Conservation (phyloP, 1,140 invertebrate genomes). For the Aleiodes sp. region DNA sequence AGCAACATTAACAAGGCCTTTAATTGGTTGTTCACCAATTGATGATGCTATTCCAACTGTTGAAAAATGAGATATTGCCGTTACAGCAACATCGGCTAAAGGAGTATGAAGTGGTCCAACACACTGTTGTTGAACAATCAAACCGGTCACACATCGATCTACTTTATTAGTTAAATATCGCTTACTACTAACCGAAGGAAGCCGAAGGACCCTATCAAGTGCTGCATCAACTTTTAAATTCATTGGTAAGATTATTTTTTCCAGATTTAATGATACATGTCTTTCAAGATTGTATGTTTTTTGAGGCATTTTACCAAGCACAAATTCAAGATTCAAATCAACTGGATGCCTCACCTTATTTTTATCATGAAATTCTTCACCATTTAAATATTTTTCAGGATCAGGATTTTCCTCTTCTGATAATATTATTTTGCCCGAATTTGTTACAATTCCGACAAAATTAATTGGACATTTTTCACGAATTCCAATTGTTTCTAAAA, state of each 20-base stretch:
- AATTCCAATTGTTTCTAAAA: conserved; percentile 79
- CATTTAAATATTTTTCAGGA: conserved; percentile 54
- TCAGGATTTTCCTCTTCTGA: conserved; percentile 70
- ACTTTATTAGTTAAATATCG: conserved; percentile 95
- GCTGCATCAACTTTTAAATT: conserved; percentile 72
- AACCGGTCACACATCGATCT: conserved; percentile 95
- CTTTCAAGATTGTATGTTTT: conserved; percentile 73
- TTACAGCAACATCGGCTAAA: conserved; percentile 93
- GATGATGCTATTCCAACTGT: conserved; percentile 87
- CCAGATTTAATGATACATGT: conserved; percentile 46
- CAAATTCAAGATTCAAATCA: conserved; percentile 88
- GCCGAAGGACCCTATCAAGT: conserved; percentile 82
- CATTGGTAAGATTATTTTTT: conserved; percentile 67
- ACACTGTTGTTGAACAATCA: conserved; percentile 97
- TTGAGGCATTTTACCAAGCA: conserved; percentile 87
- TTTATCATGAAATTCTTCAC: conserved; percentile 30
- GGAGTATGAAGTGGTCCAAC: conserved; percentile 96
- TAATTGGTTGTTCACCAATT: conserved; percentile 97
- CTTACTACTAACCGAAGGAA: conserved; percentile 94
- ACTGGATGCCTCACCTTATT: conserved; percentile 72
- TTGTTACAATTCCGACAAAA: conserved; percentile 92
- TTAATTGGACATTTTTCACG: conserved; percentile 93
- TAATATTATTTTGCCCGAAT: conserved; percentile 83
- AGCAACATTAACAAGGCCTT: conserved; percentile 82
- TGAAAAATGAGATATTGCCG: conserved; percentile 81